phyloP scores from a whole-genome alignment of 2,113 vertebrate genomes.

The Maccullochella peelii region DNA sequence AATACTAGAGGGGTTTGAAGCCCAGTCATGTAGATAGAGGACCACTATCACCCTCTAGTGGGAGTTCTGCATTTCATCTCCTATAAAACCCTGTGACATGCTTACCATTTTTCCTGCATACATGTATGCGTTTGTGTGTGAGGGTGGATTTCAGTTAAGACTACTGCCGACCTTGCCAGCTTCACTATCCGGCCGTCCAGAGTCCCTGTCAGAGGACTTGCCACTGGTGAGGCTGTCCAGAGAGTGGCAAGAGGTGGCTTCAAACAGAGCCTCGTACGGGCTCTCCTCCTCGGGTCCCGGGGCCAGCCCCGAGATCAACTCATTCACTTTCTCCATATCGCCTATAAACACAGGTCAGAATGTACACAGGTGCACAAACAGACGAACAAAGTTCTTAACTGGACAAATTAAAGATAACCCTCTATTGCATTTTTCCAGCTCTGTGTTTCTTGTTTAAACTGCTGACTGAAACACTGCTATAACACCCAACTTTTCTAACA shows the following conservation, averaged over 20 bases:
- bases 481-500: not conserved
- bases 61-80: slow-evolving; percentile 16
- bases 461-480: not conserved
- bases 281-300: slow-evolving; percentile 88
- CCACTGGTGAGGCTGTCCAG: slow-evolving; percentile 94
- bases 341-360: slow-evolving; percentile 72
- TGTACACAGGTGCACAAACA: not conserved
- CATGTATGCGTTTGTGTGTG: not conserved
- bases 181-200: slow-evolving; percentile 87
- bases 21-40: slow-evolving; percentile 11
- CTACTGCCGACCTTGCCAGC: slow-evolving; percentile 79
- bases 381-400: not conserved
- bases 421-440: not conserved
- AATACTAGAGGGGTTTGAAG: not conserved
- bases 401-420: not conserved
- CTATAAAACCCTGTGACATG: not conserved
- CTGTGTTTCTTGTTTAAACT: not conserved
- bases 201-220: slow-evolving; percentile 93
- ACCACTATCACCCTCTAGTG: slow-evolving; percentile 78
- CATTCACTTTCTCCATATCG: slow-evolving; percentile 88
- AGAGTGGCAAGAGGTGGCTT: slow-evolving; percentile 95
- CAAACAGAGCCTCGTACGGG: slow-evolving; percentile 93
- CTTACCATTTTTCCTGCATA: not conserved
- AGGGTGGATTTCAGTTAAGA: not conserved
- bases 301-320: slow-evolving; percentile 88